Base-by-base conservation (phyloP, 2,888 invertebrate genomes). In the Amphimallon solstitiale region DNA sequence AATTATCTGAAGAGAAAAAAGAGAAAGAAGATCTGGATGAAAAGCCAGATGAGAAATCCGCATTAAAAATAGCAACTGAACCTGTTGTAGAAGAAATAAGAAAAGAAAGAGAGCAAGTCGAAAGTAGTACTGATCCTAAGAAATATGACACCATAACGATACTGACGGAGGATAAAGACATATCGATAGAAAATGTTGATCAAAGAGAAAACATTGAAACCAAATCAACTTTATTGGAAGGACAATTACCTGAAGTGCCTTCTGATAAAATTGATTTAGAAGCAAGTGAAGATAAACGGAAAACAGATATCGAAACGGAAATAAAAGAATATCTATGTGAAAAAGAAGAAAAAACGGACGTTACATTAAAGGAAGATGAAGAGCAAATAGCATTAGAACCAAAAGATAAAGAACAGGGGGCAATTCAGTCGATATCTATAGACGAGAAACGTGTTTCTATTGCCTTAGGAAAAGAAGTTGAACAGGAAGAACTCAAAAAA, bases 1-100 rank as follows among this genome's bases (percentile, higher is more conserved):
- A 82, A 78, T 86, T 49, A 85, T 79, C 83, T 85, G 85, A 86
- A 5, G 76, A 81, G 43, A 86, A 87, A 73, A 87, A 82, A 68
- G 80, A 80, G 65, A 78, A 81, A 70, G 76, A 78, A 17, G 79
- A 80, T 65, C 79, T 80, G n/a, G n/a, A n/a, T n/a, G n/a, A n/a
- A 40, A 64, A 68, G 23, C 71, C 73, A 65, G n/a, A n/a, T n/a
- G n/a, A n/a, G n/a, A n/a, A n/a, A n/a, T 71, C 69, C 48, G 48
- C 64, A 29, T 69, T 71, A 51, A 70, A 71, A 60, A 67, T 56
- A n/a, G n/a, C n/a, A 12, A 69, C 67, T 43, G 70, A 72, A 45
- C 71, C 71, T n/a, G 5, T 34, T 43, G 38, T 48, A 65, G 54
- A 67, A 62, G 15, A 43, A 10, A 34, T 80, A 94, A 59, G 60